Evolutionary conservation across 1,140 invertebrate genomes (phyloP), one percentile per base, ranked within the genome.

Genomic region (Plodia interpunctella): DNA sequence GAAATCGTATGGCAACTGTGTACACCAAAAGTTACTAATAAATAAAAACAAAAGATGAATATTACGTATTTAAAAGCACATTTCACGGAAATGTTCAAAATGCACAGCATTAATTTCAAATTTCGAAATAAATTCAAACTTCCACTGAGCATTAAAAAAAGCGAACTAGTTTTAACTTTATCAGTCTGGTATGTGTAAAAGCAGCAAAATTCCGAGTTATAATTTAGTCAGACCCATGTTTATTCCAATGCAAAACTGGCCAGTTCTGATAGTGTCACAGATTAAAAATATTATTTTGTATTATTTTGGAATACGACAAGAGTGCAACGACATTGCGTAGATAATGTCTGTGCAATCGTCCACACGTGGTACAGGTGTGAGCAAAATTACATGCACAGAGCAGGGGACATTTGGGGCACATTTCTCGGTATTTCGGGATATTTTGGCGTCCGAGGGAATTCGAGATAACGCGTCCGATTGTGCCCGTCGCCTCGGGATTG

Each of bases 381-480:
- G 60, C 60, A 44, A 65, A 68, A 72, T 55, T 55, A 55, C 54
- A 69, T 44, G 38, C 38, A 44, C 38, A 15, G 13, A 44, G 38
- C 38, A 6, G 6, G 13, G 6, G 13, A 44, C 38, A 44, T 44
- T 44, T 44, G 38, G 38, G 38, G 38, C 38, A 17, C 38, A 44
- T 44, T 44, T 44, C 38, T 15, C 13, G 38, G 38, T 15, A 44
- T 44, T 44, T 62, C 56, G 57, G 57, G 60, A 62, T 32, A 66
- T 66, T 67, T 62, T 63, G 57, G 60, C 59, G 62, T 65, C 63
- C 57, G 63, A 53, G 57, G 59, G 59, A 67, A 70, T 62, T 70
- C 63, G 59, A 59, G 70, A 73, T 73, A 70, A 66, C 62, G 62
- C 55, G 56, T 21, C 44, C 66, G 57, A 69, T 65, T 65, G 66